Percentiles rank a stretch among this genome's conserved stretches.
Evolutionary conservation across 2,113 vertebrate genomes (phyloP).

Genomic region (Kryptolebias marmoratus): DNA sequence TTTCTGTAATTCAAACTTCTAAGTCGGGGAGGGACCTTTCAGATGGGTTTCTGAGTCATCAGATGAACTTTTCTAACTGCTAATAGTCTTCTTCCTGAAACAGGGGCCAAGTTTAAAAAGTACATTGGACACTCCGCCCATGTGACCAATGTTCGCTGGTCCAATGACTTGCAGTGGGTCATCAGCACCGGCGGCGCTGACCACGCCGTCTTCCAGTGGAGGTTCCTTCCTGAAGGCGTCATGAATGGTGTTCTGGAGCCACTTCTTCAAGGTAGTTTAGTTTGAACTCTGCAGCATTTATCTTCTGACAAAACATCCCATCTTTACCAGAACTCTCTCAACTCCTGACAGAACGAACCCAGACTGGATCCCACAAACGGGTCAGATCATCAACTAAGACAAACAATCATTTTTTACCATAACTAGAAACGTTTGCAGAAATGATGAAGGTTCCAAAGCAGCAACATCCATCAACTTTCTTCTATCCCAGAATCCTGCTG

Average conservation of each 20-base stretch:
- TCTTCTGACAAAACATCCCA: no score
- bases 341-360: no score
- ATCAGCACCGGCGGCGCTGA: conserved; percentile 95
- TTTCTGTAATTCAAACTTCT: no score
- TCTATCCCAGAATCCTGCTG: no score
- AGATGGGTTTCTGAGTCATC: background rate
- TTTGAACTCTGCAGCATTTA: no score
- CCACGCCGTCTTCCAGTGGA: conserved; percentile 97
- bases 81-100: background rate
- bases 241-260: conserved; percentile 90
- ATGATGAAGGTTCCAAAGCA: no score
- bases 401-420: no score
- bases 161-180: conserved; percentile 95
- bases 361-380: no score
- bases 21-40: background rate
- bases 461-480: no score
- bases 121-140: conserved; percentile 96
- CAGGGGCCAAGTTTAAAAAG: conserved; percentile 96
- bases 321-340: no score
- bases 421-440: no score
- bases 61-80: background rate
- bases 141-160: conserved; percentile 96
- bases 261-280: conserved; percentile 84
- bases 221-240: conserved; percentile 92
- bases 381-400: no score